Percentiles rank a stretch among this genome's conserved stretches.
These are phyloP conservation scores for Chrysina gloriosa DNA, from an alignment of 2,888 invertebrate species.

Conservation along the genomic window DNA sequence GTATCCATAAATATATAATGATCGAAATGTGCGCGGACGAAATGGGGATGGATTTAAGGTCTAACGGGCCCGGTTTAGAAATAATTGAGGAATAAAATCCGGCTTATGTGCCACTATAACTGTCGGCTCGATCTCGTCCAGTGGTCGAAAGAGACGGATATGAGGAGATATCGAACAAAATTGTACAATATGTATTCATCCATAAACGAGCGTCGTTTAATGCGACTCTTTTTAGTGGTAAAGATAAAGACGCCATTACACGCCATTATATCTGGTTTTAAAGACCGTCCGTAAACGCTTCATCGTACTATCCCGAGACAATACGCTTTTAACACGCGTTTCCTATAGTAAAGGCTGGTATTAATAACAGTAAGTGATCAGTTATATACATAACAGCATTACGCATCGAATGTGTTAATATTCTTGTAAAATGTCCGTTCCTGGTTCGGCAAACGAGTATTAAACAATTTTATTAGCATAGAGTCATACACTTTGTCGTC, in stretches of 20 bases:
- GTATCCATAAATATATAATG: conserved; percentile 37
- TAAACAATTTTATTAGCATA: neutral
- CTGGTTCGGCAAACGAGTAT: neutral
- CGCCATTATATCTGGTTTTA: conserved; percentile 24
- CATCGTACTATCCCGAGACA: conserved; percentile 1
- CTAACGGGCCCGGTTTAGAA: conserved; percentile 27
- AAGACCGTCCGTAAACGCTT: conserved; percentile 18
- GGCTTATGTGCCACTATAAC: conserved; percentile 29
- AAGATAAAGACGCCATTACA: conserved; percentile 19
- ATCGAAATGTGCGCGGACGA: conserved; percentile 23
- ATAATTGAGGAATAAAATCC: conserved; percentile 38
- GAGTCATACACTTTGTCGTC: no score
- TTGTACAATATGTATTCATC: conserved; percentile 33
- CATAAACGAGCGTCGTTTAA: conserved; percentile 26
- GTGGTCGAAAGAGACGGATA: conserved; percentile 30
- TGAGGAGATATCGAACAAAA: conserved; percentile 19
- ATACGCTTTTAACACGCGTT: neutral
- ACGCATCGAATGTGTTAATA: neutral
- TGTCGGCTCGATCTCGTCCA: conserved; percentile 20
- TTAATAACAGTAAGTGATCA: neutral
- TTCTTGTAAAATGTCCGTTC: neutral
- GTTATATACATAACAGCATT: neutral
- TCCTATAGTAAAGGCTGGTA: neutral
- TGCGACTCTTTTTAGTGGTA: conserved; percentile 27
- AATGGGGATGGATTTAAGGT: conserved; percentile 33